Evolutionary conservation across 2,113 vertebrate species (phyloP), one percentile per base, ranked within the genome.

Genomic region (Nanorana parkeri): DNA sequence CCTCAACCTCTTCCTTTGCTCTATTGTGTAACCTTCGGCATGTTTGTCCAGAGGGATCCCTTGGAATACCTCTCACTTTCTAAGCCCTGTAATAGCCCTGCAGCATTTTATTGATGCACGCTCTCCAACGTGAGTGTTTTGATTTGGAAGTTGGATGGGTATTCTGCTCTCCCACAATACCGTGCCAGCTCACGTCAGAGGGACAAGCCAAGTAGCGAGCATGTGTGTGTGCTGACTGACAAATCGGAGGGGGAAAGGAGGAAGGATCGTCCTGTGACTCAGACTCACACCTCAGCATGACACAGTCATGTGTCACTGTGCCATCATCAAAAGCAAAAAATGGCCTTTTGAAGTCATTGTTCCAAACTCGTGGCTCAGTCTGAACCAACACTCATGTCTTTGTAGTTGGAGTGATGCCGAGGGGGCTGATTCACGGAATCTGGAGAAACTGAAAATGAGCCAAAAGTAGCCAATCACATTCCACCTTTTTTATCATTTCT

Each of bases 231-330:
- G 32, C 8, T 4, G 1, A 17, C 17, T 68, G 19, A 17, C 36
- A 41, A 29, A 51, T 36, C 11, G 29, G n/a, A n/a, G n/a, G 55
- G 15, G 17, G 52, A 28, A 11, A 17, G 54, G 55, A 29, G 17
- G 19, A 17, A 4, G 28, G 28, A 23, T 41, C 8, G 23, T 58
- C 17, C 54, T n/a, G 16, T 61, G 55, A 76, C 20, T 66, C 52
- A 51, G 17, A 16, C n/a, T 69, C 17, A 69, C 77, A 61, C 66
- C 65, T 80, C 41, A 47, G 58, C 28, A 29, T 67, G 41, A 66
- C 61, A 65, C 21, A 28, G 28, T 3, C 24, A 23, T 13, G 16
- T n/a, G 76, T 78, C 63, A 78, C 61, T n/a, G 21, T 19, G 15
- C 21, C 10, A n/a, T 21, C 19, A 55, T 36, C 21, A 64, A 36